A percentile compares a stretch with the other conserved stretches of the same genome.
Conservation (phyloP, 2,797 vertebrate species). For the Rallus crepitans region DNA sequence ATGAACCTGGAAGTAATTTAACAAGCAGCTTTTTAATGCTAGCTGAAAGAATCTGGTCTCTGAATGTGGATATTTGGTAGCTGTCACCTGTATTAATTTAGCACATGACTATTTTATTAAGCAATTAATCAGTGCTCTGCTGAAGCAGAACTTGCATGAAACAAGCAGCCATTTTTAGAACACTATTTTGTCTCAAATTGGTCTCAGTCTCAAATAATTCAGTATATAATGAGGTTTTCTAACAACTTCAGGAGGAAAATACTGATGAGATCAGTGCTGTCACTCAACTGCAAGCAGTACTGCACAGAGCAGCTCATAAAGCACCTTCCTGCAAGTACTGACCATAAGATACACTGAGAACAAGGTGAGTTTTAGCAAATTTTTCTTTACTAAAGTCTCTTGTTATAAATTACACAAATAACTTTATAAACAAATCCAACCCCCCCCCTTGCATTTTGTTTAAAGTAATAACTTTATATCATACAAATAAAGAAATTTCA, state of each 20-base stretch:
- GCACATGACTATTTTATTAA: neutral
- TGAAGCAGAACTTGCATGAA: neutral
- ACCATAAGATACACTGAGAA: slow-evolving; percentile 67
- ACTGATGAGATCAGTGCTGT: neutral
- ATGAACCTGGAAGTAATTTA: neutral
- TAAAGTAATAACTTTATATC: slow-evolving; percentile 84
- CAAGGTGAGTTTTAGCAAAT: slow-evolving; percentile 79
- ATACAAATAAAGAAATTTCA: slow-evolving; percentile 90
- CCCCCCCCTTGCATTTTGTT: slow-evolving; percentile 79
- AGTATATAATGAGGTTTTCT: neutral
- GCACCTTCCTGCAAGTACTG: neutral
- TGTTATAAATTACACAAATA: slow-evolving; percentile 86
- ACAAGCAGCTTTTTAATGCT: neutral
- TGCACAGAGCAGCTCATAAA: neutral
- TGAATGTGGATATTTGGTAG: neutral
- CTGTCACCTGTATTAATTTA: neutral
- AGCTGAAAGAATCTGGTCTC: neutral
- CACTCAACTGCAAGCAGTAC: neutral
- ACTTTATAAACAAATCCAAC: slow-evolving; percentile 82
- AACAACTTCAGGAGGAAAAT: neutral
- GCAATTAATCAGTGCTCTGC: neutral
- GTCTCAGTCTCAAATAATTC: neutral
- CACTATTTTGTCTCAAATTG: neutral
- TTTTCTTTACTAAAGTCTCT: slow-evolving; percentile 82
- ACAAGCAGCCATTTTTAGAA: neutral